Conservation (phyloP, 2,113 vertebrate species). For the Perccottus glenii region DNA sequence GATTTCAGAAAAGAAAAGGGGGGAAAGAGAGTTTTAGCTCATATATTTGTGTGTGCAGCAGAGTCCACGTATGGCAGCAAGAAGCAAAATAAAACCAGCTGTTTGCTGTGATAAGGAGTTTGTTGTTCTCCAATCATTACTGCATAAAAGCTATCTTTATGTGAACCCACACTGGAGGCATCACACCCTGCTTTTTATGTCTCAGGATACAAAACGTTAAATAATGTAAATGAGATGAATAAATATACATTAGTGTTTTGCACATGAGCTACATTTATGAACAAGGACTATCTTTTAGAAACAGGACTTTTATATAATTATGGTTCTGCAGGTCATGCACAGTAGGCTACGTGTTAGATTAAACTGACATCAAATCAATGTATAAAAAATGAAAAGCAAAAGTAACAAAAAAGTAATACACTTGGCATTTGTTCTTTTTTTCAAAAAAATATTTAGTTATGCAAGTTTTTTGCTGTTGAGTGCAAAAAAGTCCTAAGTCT, state of each 20-base stretch:
- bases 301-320: conserved; percentile 12
- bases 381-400: no score
- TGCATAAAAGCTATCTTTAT: conserved; percentile 65
- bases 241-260: conserved; percentile 28
- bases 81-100: conserved; percentile 38
- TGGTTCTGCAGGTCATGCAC: conserved; percentile 16
- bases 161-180: conserved; percentile 38
- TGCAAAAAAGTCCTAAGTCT: no score
- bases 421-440: no score
- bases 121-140: conserved; percentile 57
- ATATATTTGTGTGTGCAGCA: neutral
- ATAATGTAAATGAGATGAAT: conserved; percentile 55
- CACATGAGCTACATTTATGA: conserved; percentile 14
- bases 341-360: no score
- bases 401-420: no score
- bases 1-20: conserved; percentile 18
- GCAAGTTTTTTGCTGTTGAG: no score
- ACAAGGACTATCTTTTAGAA: conserved; percentile 14
- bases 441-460: no score
- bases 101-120: conserved; percentile 49
- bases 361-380: no score
- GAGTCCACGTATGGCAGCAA: conserved; percentile 11
- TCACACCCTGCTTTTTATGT: conserved; percentile 43
- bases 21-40: neutral
- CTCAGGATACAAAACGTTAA: conserved; percentile 50